A percentile compares a stretch with the other conserved stretches of the same genome.
Evolutionary conservation across 1,140 invertebrate species (phyloP).

Genomic region (Neelides sp.): DNA sequence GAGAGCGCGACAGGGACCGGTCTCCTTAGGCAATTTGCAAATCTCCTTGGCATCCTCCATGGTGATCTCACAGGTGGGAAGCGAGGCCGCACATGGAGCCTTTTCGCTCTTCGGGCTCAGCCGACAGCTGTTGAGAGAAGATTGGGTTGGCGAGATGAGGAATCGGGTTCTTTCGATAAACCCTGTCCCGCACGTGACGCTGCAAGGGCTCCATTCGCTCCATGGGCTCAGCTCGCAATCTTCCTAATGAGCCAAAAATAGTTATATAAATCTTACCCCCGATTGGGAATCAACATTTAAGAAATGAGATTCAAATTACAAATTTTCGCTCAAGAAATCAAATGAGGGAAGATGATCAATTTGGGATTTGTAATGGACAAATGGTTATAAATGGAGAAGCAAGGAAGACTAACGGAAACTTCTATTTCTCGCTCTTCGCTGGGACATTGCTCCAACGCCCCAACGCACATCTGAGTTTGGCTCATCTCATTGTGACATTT

Average conservation of each 20-base stretch:
- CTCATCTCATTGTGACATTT: constrained; percentile 37
- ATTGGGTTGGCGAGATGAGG: constrained; percentile 4
- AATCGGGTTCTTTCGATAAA: constrained; percentile 53
- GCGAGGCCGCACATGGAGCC: not conserved
- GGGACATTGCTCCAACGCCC: not conserved
- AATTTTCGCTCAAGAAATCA: no score
- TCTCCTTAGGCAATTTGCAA: constrained; percentile 56
- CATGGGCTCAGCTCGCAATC: constrained; percentile 48
- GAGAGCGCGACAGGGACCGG: constrained; percentile 67
- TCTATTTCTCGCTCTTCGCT: constrained; percentile 9
- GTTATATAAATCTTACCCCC: no score
- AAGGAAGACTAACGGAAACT: no score
- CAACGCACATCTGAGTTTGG: constrained; percentile 34
- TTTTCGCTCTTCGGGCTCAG: not conserved
- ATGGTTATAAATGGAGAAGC: not conserved
- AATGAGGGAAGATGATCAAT: not conserved
- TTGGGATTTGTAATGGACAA: not conserved
- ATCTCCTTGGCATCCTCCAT: constrained; percentile 42
- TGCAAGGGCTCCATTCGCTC: constrained; percentile 61
- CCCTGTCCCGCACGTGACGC: constrained; percentile 55
- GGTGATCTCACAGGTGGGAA: constrained; percentile 31
- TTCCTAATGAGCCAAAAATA: no score
- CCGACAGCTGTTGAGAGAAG: not conserved
- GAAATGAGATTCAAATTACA: no score
- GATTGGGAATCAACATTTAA: no score